Evolutionary conservation across 1,140 invertebrate genomes (phyloP).

Genomic region (Meloidogyne floridensis): DNA sequence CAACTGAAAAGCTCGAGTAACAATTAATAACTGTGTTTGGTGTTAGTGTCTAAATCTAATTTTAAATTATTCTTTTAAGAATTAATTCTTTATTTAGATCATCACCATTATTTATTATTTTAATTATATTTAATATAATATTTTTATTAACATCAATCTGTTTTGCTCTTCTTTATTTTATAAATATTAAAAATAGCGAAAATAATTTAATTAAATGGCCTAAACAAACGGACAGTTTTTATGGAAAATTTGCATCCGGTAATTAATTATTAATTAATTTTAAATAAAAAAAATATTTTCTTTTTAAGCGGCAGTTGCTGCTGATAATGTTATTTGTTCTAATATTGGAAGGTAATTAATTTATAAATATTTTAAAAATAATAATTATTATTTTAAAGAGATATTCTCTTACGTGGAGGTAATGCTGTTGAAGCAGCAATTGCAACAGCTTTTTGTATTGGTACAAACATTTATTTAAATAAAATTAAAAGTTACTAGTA

Average conservation of each 20-base stretch:
- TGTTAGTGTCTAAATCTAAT: not conserved
- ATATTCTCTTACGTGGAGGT: conserved; percentile 77
- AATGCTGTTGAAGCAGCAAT: conserved; percentile 85
- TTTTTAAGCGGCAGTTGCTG: conserved; percentile 56
- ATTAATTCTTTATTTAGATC: not conserved
- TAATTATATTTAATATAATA: not conserved
- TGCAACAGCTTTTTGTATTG: conserved; percentile 81
- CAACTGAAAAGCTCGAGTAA: no score
- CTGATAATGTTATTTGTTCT: conserved; percentile 58
- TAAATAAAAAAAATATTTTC: not conserved
- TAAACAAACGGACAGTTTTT: conserved; percentile 1
- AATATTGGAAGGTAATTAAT: conserved; percentile 57
- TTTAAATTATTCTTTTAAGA: not conserved
- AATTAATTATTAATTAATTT: not conserved
- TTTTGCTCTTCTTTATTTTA: conserved; percentile 7
- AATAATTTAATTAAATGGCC: conserved; percentile 6
- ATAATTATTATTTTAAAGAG: conserved; percentile 34
- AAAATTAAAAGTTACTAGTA: not conserved
- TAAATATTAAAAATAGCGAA: conserved; percentile 7
- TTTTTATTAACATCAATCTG: not conserved
- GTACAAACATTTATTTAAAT: conserved; percentile 72
- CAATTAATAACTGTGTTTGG: not conserved
- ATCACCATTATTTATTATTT: not conserved
- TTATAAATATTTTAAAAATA: not conserved
- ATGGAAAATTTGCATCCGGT: not conserved